A percentile compares a stretch with the other conserved stretches of the same genome.
Evolutionary conservation across 2,797 vertebrate genomes (phyloP).

Genomic region (Muscicapa striata): DNA sequence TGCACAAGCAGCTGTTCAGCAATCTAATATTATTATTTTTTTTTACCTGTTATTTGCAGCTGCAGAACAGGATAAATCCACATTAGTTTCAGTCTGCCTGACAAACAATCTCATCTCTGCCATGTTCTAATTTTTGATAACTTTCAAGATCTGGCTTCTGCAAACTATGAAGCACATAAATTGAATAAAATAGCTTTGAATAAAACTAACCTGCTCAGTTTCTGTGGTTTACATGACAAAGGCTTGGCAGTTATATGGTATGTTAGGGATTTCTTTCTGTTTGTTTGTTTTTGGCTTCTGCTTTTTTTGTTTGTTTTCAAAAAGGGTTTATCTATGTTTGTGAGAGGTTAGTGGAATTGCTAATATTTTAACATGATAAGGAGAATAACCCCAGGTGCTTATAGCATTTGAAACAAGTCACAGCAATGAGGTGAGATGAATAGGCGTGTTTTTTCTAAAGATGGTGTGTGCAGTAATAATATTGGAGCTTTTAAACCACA

Average conservation of each 20-base stretch:
- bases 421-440: not conserved
- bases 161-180: not conserved
- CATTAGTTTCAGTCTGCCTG: constrained; percentile 32
- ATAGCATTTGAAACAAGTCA: not conserved
- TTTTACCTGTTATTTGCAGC: constrained; percentile 62
- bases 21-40: constrained; percentile 58
- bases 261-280: not conserved
- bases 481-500: not conserved
- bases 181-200: not conserved
- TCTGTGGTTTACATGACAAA: not conserved
- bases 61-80: constrained; percentile 56
- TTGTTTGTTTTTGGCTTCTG: not conserved
- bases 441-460: not conserved
- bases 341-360: not conserved
- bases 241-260: not conserved
- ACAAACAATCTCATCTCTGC: constrained; percentile 45
- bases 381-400: not conserved
- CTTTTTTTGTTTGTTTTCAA: not conserved
- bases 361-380: not conserved
- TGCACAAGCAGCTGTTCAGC: constrained; percentile 63
- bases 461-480: not conserved
- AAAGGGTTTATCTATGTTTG: not conserved
- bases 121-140: constrained; percentile 23
- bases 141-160: constrained; percentile 25
- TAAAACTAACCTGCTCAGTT: not conserved